Evolutionary conservation across 2,797 vertebrate species (phyloP).

Genomic region (Pangasius djambal): DNA sequence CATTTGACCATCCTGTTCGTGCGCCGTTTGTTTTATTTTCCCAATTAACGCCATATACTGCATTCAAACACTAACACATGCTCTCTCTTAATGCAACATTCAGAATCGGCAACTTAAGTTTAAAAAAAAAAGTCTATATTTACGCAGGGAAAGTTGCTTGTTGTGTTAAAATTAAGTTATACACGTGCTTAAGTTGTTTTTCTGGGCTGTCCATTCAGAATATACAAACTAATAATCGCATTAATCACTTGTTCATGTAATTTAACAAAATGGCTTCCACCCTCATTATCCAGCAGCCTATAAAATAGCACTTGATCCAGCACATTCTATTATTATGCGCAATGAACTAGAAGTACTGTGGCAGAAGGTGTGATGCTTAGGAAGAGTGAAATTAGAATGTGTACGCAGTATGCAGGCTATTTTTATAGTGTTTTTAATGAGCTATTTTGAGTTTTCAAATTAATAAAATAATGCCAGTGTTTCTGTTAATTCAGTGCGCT

Average conservation of each 20-base stretch:
- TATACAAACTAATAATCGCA: neutral
- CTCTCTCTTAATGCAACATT: neutral
- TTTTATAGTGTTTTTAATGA: neutral
- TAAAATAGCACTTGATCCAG: slow-evolving; percentile 7
- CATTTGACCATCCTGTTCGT: neutral
- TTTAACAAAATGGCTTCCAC: neutral
- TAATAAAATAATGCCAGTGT: too few species aligned
- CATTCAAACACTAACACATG: neutral
- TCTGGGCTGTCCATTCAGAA: neutral
- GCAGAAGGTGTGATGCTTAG: neutral
- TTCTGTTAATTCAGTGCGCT: too few species aligned
- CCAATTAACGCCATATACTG: neutral
- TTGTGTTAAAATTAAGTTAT: too few species aligned
- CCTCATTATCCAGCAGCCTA: neutral
- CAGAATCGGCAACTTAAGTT: neutral
- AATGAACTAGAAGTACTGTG: neutral
- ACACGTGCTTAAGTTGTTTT: neutral
- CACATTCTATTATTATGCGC: neutral
- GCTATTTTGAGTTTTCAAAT: too few species aligned
- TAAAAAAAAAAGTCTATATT: neutral
- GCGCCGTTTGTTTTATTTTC: neutral
- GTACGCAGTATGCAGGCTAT: neutral
- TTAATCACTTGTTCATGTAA: neutral
- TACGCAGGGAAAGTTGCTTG: neutral
- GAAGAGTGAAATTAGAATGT: neutral